A percentile compares a stretch with the other conserved stretches of the same genome.
phyloP scores from a whole-genome alignment of 2,888 invertebrate species.

The Oligia fasciuncula region DNA sequence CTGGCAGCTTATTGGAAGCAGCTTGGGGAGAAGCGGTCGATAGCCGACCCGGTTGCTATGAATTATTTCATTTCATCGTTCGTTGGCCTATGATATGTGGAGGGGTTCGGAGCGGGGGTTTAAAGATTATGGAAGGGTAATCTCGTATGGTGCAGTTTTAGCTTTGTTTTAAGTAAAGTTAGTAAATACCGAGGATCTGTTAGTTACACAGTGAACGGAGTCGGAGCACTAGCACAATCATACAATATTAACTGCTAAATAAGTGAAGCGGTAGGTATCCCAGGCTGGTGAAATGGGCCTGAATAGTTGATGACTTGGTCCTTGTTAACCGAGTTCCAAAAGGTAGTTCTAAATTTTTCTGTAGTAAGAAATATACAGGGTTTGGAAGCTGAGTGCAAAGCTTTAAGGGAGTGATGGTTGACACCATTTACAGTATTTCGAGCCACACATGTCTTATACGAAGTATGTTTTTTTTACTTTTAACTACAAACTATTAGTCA shows the following conservation, averaged over 20 bases:
- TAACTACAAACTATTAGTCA: too few relatives aligned
- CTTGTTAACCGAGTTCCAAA: neutral
- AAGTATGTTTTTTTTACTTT: too few relatives aligned
- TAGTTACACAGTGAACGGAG: neutral
- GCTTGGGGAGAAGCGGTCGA: constrained; percentile 55
- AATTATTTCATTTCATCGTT: constrained; percentile 65
- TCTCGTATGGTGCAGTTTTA: neutral
- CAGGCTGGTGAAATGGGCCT: neutral
- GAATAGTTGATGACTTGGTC: neutral
- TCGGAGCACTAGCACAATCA: neutral
- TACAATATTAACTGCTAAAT: neutral
- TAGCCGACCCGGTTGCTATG: constrained; percentile 54
- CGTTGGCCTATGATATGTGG: constrained; percentile 1
- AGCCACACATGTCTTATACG: too few relatives aligned
- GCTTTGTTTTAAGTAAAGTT: neutral
- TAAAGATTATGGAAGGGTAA: neutral
- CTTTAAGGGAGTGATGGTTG: too few relatives aligned
- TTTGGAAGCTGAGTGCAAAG: too few relatives aligned
- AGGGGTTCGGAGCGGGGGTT: neutral
- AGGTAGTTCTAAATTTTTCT: neutral
- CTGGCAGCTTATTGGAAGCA: constrained; percentile 60
- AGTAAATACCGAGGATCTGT: neutral
- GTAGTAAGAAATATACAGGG: neutral
- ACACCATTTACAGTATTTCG: too few relatives aligned
- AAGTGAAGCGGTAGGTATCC: neutral